Conservation (phyloP, 2,797 vertebrate genomes). For the Parambassis ranga region DNA sequence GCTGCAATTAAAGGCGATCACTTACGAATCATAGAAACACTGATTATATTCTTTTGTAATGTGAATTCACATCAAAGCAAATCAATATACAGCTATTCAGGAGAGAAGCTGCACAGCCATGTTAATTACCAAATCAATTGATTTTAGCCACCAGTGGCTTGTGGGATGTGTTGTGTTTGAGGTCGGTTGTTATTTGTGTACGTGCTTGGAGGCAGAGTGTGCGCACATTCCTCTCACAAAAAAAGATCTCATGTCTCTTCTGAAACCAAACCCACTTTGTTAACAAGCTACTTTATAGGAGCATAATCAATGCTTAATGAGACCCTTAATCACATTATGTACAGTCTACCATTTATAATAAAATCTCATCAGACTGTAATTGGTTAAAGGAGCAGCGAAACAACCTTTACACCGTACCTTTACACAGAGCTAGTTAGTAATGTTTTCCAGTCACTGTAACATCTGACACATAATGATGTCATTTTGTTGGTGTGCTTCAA, state of each 20-base stretch:
- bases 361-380: constrained; percentile 34
- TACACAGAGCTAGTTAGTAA: constrained; percentile 15
- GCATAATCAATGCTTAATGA: constrained; percentile 49
- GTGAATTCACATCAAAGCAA: constrained; percentile 46
- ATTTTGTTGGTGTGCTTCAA: constrained; percentile 3
- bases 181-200: neutral
- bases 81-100: constrained; percentile 31
- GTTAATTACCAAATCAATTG: constrained; percentile 49
- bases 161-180: constrained; percentile 14
- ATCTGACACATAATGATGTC: no score
- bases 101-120: constrained; percentile 25
- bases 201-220: neutral
- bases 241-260: constrained; percentile 13
- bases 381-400: constrained; percentile 12
- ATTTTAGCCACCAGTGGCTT: constrained; percentile 28
- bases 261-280: constrained; percentile 18
- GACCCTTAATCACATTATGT: constrained; percentile 52
- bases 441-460: no score
- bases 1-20: constrained; percentile 54
- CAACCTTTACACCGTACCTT: constrained; percentile 29
- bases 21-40: constrained; percentile 39
- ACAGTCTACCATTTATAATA: constrained; percentile 44
- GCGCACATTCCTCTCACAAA: neutral
- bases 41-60: constrained; percentile 50
- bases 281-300: constrained; percentile 20